Evolutionary conservation across 1,140 invertebrate species (phyloP).

Genomic region (Cephus cinctus): DNA sequence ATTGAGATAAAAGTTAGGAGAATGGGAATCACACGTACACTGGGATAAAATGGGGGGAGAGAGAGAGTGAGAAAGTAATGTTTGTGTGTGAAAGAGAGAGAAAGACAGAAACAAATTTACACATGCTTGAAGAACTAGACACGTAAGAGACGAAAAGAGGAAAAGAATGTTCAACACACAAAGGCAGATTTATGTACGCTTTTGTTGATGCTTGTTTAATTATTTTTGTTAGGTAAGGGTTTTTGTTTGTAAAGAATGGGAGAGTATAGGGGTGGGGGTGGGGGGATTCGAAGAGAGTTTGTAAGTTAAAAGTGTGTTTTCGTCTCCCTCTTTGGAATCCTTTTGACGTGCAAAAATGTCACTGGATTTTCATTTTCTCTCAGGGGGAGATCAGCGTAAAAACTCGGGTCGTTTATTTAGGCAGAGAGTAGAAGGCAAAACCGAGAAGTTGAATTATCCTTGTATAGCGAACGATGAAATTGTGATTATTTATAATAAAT

Average conservation of each 20-base stretch:
- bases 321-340: too few relatives aligned
- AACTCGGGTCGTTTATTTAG: too few relatives aligned
- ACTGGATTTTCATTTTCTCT: too few relatives aligned
- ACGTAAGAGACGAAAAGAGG: constrained; percentile 5
- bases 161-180: constrained; percentile 14
- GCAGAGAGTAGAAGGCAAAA: too few relatives aligned
- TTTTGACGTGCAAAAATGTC: too few relatives aligned
- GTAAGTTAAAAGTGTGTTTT: constrained; percentile 4
- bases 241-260: constrained; percentile 27
- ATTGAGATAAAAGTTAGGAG: too few relatives aligned
- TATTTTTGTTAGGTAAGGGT: constrained; percentile 35
- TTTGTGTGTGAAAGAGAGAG: constrained; percentile 16
- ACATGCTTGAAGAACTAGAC: constrained; percentile 14
- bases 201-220: constrained; percentile 44
- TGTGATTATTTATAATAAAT: constrained; percentile 43
- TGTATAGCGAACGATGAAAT: constrained; percentile 29
- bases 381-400: too few relatives aligned
- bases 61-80: too few relatives aligned
- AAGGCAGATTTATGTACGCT: constrained; percentile 30
- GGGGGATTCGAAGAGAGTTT: constrained; percentile 1
- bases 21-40: too few relatives aligned
- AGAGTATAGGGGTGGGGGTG: too few relatives aligned
- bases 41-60: too few relatives aligned
- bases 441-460: too few relatives aligned
- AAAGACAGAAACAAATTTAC: constrained; percentile 5